Evolutionary conservation across 2,113 vertebrate species (phyloP).

Genomic region (Sylvietta virens): DNA sequence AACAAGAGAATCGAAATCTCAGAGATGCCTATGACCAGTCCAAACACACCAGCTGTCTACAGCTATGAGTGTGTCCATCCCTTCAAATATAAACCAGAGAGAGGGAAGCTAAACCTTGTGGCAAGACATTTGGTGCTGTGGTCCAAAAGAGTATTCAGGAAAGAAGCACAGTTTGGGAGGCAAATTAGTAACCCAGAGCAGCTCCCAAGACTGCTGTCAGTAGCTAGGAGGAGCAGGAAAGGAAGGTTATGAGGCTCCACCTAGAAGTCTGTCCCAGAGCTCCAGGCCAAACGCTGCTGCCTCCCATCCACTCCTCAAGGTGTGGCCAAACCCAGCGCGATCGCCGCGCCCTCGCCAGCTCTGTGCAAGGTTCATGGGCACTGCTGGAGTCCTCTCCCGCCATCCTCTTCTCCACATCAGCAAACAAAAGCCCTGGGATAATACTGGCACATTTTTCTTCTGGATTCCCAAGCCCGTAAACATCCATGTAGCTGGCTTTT

Average conservation of each 20-base stretch:
- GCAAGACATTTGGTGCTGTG: neutral
- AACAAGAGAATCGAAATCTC: neutral
- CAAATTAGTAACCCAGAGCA: neutral
- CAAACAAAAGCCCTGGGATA: neutral
- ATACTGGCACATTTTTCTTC: neutral
- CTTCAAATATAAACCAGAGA: neutral
- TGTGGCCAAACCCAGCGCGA: neutral
- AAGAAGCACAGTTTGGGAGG: neutral
- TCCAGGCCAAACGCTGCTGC: neutral
- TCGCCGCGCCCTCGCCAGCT: neutral
- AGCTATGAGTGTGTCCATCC: neutral
- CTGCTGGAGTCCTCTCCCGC: neutral
- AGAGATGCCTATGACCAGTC: neutral
- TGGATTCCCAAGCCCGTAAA: neutral
- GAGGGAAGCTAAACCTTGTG: neutral
- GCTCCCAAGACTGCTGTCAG: neutral
- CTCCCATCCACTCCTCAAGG: slow-evolving; percentile 1
- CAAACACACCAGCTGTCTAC: neutral
- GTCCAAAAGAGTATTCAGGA: neutral
- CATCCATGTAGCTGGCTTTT: neutral
- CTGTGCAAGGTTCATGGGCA: neutral
- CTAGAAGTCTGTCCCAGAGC: slow-evolving; percentile 21
- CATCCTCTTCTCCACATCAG: neutral
- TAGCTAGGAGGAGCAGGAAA: neutral
- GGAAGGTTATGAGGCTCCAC: neutral